phyloP scores from a whole-genome alignment of 2,888 invertebrate species.

The Polyommatus icarus region DNA sequence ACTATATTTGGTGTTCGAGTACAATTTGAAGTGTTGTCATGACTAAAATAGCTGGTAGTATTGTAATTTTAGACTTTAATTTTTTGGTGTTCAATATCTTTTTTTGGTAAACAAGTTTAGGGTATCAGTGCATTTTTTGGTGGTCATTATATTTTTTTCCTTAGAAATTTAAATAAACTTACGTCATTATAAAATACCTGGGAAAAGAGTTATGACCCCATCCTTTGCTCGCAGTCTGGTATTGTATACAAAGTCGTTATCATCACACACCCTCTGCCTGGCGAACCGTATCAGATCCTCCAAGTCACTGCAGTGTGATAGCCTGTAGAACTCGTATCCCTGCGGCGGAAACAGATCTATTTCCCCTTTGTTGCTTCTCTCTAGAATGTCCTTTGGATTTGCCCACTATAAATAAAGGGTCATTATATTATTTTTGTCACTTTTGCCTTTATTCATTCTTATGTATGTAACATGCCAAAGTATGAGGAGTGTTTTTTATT shows the following conservation, averaged over 20 bases:
- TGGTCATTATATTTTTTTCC: too few relatives aligned
- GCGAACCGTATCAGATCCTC: conserved; percentile 82
- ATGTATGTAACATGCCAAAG: too few relatives aligned
- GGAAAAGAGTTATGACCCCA: conserved; percentile 80
- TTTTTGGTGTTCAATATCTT: too few relatives aligned
- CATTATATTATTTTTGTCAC: conserved; percentile 3
- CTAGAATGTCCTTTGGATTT: conserved; percentile 75
- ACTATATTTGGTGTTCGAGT: too few relatives aligned
- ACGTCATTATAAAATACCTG: conserved; percentile 67
- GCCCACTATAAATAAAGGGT: conserved; percentile 81
- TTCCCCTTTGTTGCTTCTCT: conserved; percentile 58
- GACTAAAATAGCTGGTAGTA: too few relatives aligned
- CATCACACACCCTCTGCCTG: conserved; percentile 73
- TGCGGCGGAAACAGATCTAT: conserved; percentile 86
- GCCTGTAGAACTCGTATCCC: conserved; percentile 85
- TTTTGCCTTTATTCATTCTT: too few relatives aligned
- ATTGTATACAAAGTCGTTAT: conserved; percentile 79
- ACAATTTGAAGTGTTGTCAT: too few relatives aligned
- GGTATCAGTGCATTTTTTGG: too few relatives aligned
- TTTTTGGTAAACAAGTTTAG: too few relatives aligned
- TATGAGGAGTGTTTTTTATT: too few relatives aligned
- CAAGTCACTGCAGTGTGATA: conserved; percentile 79
- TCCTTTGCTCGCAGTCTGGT: conserved; percentile 77
- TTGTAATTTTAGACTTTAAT: too few relatives aligned
- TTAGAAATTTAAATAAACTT: too few relatives aligned